These are phyloP conservation scores for Agrypnus murinus DNA, from an alignment of 2,888 invertebrate species.

Conservation along the genomic window DNA sequence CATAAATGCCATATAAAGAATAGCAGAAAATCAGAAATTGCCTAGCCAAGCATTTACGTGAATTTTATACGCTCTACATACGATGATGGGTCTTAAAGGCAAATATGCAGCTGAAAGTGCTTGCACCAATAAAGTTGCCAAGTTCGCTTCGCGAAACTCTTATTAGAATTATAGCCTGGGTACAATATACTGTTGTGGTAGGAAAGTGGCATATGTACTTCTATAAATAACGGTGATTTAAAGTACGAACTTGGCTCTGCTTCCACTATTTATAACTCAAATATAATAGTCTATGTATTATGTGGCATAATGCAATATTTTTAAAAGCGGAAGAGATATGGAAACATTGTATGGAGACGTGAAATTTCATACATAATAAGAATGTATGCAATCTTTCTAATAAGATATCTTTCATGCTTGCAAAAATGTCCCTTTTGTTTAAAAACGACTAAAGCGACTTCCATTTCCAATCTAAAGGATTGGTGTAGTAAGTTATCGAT, in stretches of 20 bases:
- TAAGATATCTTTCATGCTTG: too few species aligned
- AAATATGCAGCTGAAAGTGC: conserved; percentile 25
- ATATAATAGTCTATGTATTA: conserved; percentile 18
- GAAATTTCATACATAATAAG: neutral
- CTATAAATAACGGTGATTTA: conserved; percentile 32
- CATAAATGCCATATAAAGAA: conserved; percentile 6
- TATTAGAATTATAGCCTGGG: conserved; percentile 20
- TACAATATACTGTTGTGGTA: conserved; percentile 31
- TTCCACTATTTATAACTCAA: conserved; percentile 29
- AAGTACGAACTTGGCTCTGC: conserved; percentile 28
- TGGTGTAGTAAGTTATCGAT: too few species aligned
- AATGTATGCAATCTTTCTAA: too few species aligned
- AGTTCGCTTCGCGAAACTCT: conserved; percentile 29
- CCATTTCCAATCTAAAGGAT: too few species aligned
- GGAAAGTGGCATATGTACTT: conserved; percentile 31
- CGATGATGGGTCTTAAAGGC: conserved; percentile 27
- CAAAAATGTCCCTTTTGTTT: too few species aligned
- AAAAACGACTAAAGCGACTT: too few species aligned
- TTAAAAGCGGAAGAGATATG: conserved; percentile 1
- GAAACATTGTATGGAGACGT: conserved; percentile 1
- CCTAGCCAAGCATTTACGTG: conserved; percentile 25
- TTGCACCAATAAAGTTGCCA: conserved; percentile 30
- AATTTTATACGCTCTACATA: conserved; percentile 25
- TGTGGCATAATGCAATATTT: conserved; percentile 20
- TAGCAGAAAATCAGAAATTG: conserved; percentile 17